phyloP scores from a whole-genome alignment of 2,888 invertebrate species.

The Conistra vaccinii region DNA sequence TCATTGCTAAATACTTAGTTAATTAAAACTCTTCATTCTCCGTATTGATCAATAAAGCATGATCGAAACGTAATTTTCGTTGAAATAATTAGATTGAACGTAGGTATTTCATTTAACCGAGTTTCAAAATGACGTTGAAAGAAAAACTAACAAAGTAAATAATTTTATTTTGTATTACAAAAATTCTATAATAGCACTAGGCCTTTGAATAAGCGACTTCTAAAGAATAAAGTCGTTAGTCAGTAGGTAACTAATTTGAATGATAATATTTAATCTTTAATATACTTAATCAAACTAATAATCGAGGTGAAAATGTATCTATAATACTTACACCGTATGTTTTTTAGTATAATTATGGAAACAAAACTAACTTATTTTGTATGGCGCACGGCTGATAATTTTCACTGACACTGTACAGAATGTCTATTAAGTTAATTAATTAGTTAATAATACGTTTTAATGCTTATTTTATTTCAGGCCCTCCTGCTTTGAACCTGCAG shows the following conservation, averaged over 20 bases:
- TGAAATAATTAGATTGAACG: neutral
- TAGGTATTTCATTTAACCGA: constrained; percentile 14
- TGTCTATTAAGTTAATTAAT: neutral
- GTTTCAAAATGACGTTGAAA: constrained; percentile 2
- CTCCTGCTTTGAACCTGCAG: constrained; percentile 91
- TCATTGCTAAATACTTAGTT: constrained; percentile 10
- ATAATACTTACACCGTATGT: neutral
- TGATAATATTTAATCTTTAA: neutral
- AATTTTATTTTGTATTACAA: neutral
- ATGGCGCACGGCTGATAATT: neutral
- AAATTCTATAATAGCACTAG: neutral
- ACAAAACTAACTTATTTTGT: constrained; percentile 9
- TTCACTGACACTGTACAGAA: constrained; percentile 26
- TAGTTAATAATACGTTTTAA: neutral
- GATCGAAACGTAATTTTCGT: neutral
- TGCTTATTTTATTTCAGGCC: constrained; percentile 73
- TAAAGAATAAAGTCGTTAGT: constrained; percentile 4
- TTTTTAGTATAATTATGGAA: neutral
- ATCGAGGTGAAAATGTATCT: neutral
- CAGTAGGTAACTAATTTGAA: constrained; percentile 15
- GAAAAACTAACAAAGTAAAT: constrained; percentile 27
- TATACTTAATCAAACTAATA: constrained; percentile 21
- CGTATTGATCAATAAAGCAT: neutral
- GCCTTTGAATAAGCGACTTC: neutral
- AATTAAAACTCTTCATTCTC: neutral